Conservation (phyloP, 2,797 vertebrate species). For the Sebastes baramenuke region DNA sequence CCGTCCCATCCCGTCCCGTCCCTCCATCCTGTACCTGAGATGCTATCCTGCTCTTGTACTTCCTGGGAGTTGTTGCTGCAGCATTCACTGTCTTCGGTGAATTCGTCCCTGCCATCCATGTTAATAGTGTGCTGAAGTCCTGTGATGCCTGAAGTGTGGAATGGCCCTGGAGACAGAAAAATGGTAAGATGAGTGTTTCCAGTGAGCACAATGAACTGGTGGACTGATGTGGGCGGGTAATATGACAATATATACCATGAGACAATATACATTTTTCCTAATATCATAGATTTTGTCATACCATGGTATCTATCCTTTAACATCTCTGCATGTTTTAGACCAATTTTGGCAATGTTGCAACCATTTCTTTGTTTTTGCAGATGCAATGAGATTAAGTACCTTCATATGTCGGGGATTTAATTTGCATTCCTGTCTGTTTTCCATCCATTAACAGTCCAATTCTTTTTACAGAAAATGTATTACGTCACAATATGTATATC, state of each 20-base stretch:
- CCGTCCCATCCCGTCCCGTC: neutral
- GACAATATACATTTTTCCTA: neutral
- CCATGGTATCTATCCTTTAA: neutral
- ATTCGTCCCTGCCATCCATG: slow-evolving; percentile 85
- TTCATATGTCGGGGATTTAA: neutral
- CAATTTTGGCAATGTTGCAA: neutral
- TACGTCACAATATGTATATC: neutral
- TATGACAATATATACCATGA: neutral
- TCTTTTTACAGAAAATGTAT: neutral
- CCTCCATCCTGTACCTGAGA: slow-evolving; percentile 77
- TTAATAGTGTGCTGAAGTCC: slow-evolving; percentile 83
- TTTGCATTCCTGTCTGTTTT: neutral
- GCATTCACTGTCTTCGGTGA: slow-evolving; percentile 83
- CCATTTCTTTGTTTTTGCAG: neutral
- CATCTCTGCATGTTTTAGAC: neutral
- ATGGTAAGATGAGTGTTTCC: neutral
- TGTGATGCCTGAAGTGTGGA: slow-evolving; percentile 83
- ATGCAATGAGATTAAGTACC: neutral
- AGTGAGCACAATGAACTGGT: neutral
- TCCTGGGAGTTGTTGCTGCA: slow-evolving; percentile 85
- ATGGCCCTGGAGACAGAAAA: slow-evolving; percentile 76
- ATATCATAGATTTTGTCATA: neutral
- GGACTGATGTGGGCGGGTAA: neutral
- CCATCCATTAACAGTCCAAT: neutral
- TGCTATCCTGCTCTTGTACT: slow-evolving; percentile 83